Evolutionary conservation across 1,140 invertebrate genomes (phyloP).

Genomic region (Drosophila orena): DNA sequence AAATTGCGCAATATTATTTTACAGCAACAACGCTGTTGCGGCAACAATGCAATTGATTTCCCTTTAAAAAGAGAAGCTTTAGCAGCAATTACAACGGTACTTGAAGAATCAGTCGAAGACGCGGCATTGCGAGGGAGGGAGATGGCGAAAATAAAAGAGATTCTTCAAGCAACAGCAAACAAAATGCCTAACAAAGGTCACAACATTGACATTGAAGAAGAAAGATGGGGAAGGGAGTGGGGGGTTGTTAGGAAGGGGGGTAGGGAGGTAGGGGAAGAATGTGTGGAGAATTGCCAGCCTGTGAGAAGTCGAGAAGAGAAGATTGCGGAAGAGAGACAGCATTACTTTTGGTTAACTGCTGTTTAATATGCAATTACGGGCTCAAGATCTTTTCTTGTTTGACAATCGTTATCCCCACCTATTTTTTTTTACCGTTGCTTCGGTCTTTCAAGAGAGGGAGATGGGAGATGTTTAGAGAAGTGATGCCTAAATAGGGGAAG

Average conservation of each 20-base stretch:
- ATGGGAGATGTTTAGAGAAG: constrained; percentile 4
- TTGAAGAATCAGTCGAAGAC: constrained; percentile 49
- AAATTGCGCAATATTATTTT: constrained; percentile 80
- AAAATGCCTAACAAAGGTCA: constrained; percentile 82
- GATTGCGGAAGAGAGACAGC: constrained; percentile 4
- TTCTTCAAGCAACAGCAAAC: constrained; percentile 61
- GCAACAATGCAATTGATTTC: constrained; percentile 79
- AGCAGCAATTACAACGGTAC: constrained; percentile 77
- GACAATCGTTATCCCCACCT: constrained; percentile 24
- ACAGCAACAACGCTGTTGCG: constrained; percentile 41
- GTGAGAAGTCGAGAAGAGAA: constrained; percentile 7
- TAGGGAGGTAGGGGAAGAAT: background rate
- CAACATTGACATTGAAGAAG: constrained; percentile 80
- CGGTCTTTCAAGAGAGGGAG: constrained; percentile 47
- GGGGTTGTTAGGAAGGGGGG: background rate
- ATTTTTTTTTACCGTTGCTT: constrained; percentile 59
- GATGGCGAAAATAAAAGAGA: constrained; percentile 33
- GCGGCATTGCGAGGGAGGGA: background rate
- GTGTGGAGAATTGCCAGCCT: constrained; percentile 25
- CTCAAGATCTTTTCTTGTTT: constrained; percentile 57
- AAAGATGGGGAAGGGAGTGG: constrained; percentile 11
- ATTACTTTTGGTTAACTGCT: constrained; percentile 70
- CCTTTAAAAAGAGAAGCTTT: constrained; percentile 47
- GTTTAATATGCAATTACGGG: constrained; percentile 81
- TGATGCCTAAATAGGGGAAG: constrained; percentile 9